Base-by-base conservation (phyloP, 2,888 invertebrate genomes). In the Rotaria sp. region DNA sequence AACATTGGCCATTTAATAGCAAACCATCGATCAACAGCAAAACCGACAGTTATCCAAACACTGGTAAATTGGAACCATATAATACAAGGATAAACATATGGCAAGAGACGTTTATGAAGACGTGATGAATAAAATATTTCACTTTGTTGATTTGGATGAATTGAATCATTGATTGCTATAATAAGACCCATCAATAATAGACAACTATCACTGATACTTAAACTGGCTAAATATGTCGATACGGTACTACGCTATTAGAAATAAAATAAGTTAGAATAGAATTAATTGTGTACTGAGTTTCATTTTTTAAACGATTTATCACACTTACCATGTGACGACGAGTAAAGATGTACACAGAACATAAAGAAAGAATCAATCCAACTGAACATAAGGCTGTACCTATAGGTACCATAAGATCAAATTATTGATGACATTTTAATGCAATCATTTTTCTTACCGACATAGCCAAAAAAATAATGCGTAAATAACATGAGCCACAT, bases 1-100 rank as follows among this genome's bases (percentile, higher is more conserved):
- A 86, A 48, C 41, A 85, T 86, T 7, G 86, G 86, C 55, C 85
- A 85, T 50, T 85, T 74, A 11, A 86, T 86, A 13, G 86, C 86
- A 45, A 86, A 59, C 59, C 85, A 86, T 24, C 86, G 86, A 85
- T 86, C 86, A 26, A 75, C 41, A 18, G 75, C 75, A 50, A 86
- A 84, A 52, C 84, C 86, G 18, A 86, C 21, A n/a, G 85, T 86
- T 18, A 85, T 85, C 52, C 67, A 85, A 35, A 86, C 86, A 57
- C 85, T 85, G 26, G 85, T 67, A 55, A 86, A 48, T 75, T 86
- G 86, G 55, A 86, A 86, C 86, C 85, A 85, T 13, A 86, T 86
- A 8, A 85, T 85, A 48, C 84, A 35, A 26, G 86, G 85, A 55
- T 85, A 85, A 41, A 85, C 30, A 30, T 75, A 85, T 13, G 86